Percentiles rank a stretch among this genome's conserved stretches.
Evolutionary conservation across 2,888 invertebrate species (phyloP).

Genomic region (Gnatocerus cornutus): DNA sequence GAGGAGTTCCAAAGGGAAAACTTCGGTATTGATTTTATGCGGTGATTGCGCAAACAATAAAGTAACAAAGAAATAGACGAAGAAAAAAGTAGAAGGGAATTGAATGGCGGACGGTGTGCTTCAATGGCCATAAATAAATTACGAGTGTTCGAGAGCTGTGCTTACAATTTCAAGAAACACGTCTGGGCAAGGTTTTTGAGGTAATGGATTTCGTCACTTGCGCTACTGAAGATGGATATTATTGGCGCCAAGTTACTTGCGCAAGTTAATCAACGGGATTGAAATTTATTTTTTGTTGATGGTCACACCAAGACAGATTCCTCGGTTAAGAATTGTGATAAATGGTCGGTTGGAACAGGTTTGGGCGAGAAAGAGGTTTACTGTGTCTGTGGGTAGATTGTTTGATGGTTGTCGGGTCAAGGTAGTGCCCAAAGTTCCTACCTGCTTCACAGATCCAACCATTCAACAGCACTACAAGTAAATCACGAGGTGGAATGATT

Average conservation of each 20-base stretch:
- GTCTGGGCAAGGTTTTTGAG: neutral
- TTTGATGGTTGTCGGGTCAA: conserved; percentile 51
- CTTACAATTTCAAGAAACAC: conserved; percentile 9
- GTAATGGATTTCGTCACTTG: conserved; percentile 5
- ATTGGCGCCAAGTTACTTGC: conserved; percentile 14
- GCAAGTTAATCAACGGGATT: conserved; percentile 21
- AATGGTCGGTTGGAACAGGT: conserved; percentile 49
- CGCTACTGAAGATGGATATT: conserved; percentile 1
- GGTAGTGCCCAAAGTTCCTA: conserved; percentile 48
- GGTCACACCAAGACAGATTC: conserved; percentile 40
- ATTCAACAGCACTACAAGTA: conserved; percentile 35
- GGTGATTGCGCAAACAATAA: conserved; percentile 42
- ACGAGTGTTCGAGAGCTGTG: conserved; percentile 2
- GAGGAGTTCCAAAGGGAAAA: conserved; percentile 25
- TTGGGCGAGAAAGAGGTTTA: conserved; percentile 51
- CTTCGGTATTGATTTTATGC: conserved; percentile 28
- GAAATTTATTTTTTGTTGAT: conserved; percentile 33
- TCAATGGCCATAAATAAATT: conserved; percentile 16
- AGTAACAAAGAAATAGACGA: conserved; percentile 18
- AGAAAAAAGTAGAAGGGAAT: conserved; percentile 11
- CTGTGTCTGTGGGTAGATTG: conserved; percentile 52
- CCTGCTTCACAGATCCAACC: conserved; percentile 37
- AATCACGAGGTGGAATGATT: conserved; percentile 39
- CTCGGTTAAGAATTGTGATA: conserved; percentile 44
- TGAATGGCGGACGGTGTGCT: neutral